A percentile compares a stretch with the other conserved stretches of the same genome.
phyloP scores from a whole-genome alignment of 2,888 invertebrate genomes.

The Xiphydria camelus region DNA sequence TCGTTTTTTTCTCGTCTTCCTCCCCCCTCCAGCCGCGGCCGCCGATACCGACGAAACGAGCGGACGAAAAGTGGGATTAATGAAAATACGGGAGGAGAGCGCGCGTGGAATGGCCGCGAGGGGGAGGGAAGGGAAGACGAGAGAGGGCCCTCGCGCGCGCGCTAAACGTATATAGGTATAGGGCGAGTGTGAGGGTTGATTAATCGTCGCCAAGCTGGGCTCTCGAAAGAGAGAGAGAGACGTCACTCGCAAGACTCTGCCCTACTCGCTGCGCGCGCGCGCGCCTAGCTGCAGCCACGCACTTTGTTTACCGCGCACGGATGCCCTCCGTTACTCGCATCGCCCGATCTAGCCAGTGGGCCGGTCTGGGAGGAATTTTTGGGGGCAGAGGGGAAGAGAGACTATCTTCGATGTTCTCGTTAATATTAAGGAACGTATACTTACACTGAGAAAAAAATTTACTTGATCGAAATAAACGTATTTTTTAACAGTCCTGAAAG shows the following conservation, averaged over 20 bases:
- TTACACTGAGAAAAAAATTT: no score
- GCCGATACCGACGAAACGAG: constrained; percentile 19
- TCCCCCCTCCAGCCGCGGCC: background rate
- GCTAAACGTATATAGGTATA: constrained; percentile 43
- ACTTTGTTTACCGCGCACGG: constrained; percentile 33
- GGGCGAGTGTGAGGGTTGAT: constrained; percentile 28
- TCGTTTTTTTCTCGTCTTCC: background rate
- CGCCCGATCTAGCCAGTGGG: no score
- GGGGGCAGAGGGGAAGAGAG: no score
- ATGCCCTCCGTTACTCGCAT: no score
- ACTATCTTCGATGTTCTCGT: no score
- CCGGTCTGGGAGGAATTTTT: no score
- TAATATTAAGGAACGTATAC: no score
- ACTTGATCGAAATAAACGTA: no score
- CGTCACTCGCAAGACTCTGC: constrained; percentile 40
- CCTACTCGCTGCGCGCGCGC: constrained; percentile 36
- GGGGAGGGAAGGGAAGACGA: constrained; percentile 7
- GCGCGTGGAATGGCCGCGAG: no score
- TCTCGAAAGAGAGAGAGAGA: constrained; percentile 32
- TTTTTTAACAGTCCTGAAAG: no score
- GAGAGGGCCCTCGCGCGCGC: constrained; percentile 22
- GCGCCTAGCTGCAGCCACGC: constrained; percentile 29
- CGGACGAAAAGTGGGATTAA: constrained; percentile 44
- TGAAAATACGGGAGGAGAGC: constrained; percentile 41
- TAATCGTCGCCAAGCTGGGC: constrained; percentile 30